Evolutionary conservation across 2,113 vertebrate genomes (phyloP), one percentile per base, ranked within the genome.

Genomic region (Aphelocoma coerulescens): DNA sequence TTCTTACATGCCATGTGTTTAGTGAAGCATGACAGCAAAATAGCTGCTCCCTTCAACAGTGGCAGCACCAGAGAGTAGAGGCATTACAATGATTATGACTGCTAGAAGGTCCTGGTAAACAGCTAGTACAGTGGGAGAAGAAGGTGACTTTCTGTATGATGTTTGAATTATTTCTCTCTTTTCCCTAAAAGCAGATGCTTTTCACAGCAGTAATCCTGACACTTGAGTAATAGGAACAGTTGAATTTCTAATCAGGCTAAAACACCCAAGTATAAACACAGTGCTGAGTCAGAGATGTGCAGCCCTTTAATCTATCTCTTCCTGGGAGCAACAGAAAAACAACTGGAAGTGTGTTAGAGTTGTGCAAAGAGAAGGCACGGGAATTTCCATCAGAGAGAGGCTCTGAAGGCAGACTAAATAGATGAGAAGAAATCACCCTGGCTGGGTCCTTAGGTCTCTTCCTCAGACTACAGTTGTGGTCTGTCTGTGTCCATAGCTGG

Each of bases 191-290:
- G 57, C 95, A 88, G 35, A 54, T 63, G 69, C 32, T 92, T 91
- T 65, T 65, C 68, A 57, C 75, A 49, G 57, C 61, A 88, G 23
- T 76, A 85, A 71, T 74, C 68, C 30, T 78, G 76, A 69, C 49
- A 91, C 69, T 23, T 57, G 79, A 92, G 65, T 33, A 81, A 63
- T 1, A 75, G 72, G 30, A 80, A 74, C 81, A 41, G 41, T n/a
- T 83, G 85, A 80, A 75, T 94, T 94, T 93, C 66, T 44, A 75
- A 91, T 85, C 27, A 52, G 74, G 59, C 20, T 95, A n/a, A 76
- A 84, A 83, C 1, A 5, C 18, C 30, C 22, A 9, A 63, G 27
- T 59, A 24, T 32, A 87, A 89, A 89, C 55, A 67, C 15, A 23
- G 48, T 1, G 4, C 28, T 43, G 68, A 58, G 49, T 37, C 57